Evolutionary conservation across 2,113 vertebrate species (phyloP), one percentile per base, ranked within the genome.

Genomic region (Benitochromis conjunctus): DNA sequence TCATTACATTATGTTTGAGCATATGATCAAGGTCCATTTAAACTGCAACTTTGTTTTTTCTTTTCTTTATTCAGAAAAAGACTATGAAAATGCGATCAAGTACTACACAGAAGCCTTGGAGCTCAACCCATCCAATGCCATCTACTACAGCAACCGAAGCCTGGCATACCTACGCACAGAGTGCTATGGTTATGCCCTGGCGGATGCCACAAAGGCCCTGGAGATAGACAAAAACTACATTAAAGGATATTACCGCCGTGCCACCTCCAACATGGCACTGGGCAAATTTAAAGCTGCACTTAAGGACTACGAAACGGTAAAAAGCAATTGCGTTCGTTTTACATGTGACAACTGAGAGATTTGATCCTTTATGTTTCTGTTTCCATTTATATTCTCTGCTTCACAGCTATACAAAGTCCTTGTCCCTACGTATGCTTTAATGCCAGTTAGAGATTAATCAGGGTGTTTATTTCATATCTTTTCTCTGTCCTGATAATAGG

Each of bases 231-330:
- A 96, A 90, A 98, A 97, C 91, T 99, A 99, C 93, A 96, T 98
- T 86, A 99, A 99, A 88, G 98, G 98, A 5, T 99, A 99, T 92
- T 99, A 99, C 89, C 96, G 98, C 18, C 95, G 98, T 0, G 98
- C 98, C 2, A 97, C 98, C 88, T 98, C 98, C 92, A 98, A 99
- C 95, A 99, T 99, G 98, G 98, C 98, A 0, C 95, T 99, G 94
- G 98, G 98, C 85, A 98, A 99, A 94, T 98, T 99, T 93, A 98
- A 98, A 88, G 98, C 98, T 0, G 98, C 98, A 1, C 97, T 99
- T 6, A 98, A 98, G 1, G 98, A 99, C 95, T 99, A 99, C 0
- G 98, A 99, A 90, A 98, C 97, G 96, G 98, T 99, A 94, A 96
- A 96, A 85, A 80, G 43, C 18, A 9, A 1, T 3, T 7, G 11